Conservation (phyloP, 2,888 invertebrate species). For the Mayetiola destructor region DNA sequence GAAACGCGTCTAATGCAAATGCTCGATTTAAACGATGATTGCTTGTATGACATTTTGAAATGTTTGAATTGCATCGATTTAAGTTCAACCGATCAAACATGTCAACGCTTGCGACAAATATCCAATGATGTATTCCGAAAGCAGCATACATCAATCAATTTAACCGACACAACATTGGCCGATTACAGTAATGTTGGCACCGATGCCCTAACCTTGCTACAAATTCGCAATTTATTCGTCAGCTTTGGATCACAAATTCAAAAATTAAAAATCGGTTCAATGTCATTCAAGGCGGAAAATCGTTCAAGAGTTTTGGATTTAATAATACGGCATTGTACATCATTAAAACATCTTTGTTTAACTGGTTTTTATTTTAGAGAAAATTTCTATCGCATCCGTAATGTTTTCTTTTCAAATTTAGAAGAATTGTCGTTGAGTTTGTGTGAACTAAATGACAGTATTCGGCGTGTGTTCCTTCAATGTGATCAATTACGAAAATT, state of each 20-base stretch:
- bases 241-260: background rate
- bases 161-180: background rate
- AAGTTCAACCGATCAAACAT: background rate
- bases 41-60: background rate
- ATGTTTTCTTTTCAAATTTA: background rate
- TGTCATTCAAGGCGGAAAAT: background rate
- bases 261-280: background rate
- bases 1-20: background rate
- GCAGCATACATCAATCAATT: background rate
- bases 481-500: background rate
- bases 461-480: background rate
- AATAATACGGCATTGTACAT: background rate
- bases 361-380: background rate
- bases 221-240: background rate
- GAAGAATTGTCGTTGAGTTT: slow-evolving; percentile 1
- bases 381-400: background rate
- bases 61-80: slow-evolving; percentile 5
- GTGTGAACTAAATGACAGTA: background rate
- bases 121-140: background rate
- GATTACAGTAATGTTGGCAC: background rate
- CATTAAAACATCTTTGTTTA: background rate
- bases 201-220: background rate
- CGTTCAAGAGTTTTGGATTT: background rate
- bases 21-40: slow-evolving; percentile 2
- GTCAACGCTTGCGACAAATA: background rate